These are phyloP conservation scores for Drosophila trapezifrons DNA, from an alignment of 1,140 invertebrate species.

Conservation along the genomic window DNA sequence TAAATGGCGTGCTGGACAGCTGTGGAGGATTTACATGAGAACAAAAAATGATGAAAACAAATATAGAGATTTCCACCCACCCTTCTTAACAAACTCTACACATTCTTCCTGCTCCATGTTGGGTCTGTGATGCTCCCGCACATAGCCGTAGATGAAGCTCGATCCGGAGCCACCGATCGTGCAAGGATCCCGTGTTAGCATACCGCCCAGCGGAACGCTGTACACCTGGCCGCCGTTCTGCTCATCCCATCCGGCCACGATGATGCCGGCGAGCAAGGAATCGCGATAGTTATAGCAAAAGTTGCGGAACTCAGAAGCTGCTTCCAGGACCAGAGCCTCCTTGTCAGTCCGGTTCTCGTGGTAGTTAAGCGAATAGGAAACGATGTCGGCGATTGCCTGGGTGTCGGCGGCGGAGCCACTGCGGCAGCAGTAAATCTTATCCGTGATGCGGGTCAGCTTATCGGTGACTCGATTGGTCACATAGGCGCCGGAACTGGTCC, in stretches of 20 bases:
- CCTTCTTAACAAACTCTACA: slow-evolving; percentile 92
- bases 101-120: slow-evolving; percentile 95
- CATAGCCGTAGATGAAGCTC: slow-evolving; percentile 97
- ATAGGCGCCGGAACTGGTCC: slow-evolving; percentile 96
- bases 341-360: slow-evolving; percentile 91
- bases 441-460: slow-evolving; percentile 97
- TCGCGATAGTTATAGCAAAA: slow-evolving; percentile 98
- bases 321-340: slow-evolving; percentile 93
- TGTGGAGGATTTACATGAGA: slow-evolving; percentile 82
- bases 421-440: slow-evolving; percentile 98
- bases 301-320: slow-evolving; percentile 96
- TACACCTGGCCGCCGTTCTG: slow-evolving; percentile 95
- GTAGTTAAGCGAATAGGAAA: slow-evolving; percentile 90
- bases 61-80: slow-evolving; percentile 85
- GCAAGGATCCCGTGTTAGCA: slow-evolving; percentile 94
- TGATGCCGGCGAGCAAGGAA: slow-evolving; percentile 94
- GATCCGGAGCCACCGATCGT: slow-evolving; percentile 98
- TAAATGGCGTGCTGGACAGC: slow-evolving; percentile 95
- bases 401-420: slow-evolving; percentile 99
- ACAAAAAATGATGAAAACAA: too few species aligned
- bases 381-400: slow-evolving; percentile 97
- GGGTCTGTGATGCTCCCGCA: slow-evolving; percentile 94
- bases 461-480: slow-evolving; percentile 98
- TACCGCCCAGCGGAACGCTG: slow-evolving; percentile 95
- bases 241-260: slow-evolving; percentile 98